Conservation (phyloP, 2,888 invertebrate species). For the Lutraria lutraria region DNA sequence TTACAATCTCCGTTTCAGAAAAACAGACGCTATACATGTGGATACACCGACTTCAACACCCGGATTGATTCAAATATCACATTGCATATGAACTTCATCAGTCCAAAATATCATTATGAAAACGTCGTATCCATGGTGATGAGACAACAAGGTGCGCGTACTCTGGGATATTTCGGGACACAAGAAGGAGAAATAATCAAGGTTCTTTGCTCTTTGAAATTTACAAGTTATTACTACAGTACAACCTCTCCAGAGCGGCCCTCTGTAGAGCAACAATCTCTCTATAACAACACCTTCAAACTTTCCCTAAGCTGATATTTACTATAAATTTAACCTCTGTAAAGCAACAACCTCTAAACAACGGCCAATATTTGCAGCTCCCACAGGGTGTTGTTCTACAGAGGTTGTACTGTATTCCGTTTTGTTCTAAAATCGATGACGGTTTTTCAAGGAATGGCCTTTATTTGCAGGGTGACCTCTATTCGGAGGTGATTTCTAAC, state of each 20-base stretch:
- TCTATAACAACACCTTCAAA: too few species aligned
- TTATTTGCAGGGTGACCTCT: too few species aligned
- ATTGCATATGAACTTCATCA: not conserved
- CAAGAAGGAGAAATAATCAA: not conserved
- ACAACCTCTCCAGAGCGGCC: too few species aligned
- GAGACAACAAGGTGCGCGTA: not conserved
- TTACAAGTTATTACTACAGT: not conserved
- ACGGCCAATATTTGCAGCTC: too few species aligned
- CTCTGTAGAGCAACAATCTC: too few species aligned
- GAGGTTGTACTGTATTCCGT: not conserved
- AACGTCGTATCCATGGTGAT: not conserved
- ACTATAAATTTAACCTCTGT: too few species aligned
- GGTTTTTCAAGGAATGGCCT: too few species aligned
- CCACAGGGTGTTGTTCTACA: not conserved
- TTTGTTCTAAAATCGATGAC: not conserved
- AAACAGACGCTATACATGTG: not conserved
- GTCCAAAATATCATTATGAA: conserved; percentile 1
- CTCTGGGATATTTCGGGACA: conserved; percentile 1
- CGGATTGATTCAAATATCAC: not conserved
- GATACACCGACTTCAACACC: not conserved
- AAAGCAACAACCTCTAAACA: too few species aligned
- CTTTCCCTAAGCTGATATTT: too few species aligned
- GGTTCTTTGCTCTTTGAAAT: not conserved
- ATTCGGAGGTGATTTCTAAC: too few species aligned
- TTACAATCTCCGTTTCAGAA: not conserved